phyloP scores from a whole-genome alignment of 2,797 vertebrate species.

The Babyrousa celebensis region DNA sequence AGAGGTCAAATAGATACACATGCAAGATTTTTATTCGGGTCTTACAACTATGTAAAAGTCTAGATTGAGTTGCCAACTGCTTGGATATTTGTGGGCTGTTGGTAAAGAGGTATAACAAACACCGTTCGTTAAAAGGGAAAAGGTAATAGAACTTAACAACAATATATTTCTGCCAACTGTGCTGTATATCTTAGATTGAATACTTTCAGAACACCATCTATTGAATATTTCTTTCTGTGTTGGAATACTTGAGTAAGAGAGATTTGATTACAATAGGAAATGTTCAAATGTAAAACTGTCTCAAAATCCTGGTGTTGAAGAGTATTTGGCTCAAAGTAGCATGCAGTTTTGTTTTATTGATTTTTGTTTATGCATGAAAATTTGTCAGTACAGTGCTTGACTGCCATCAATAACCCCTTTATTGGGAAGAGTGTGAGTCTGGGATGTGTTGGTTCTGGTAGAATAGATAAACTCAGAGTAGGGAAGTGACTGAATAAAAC shows the following conservation, averaged over 20 bases:
- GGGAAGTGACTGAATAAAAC: background rate
- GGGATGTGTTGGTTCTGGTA: background rate
- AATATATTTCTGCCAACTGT: background rate
- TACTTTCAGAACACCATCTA: background rate
- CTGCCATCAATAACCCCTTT: background rate
- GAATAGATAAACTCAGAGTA: background rate
- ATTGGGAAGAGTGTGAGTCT: background rate
- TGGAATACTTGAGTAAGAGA: constrained; percentile 5
- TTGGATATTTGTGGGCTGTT: constrained; percentile 36
- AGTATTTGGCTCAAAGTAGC: background rate
- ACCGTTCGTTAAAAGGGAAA: constrained; percentile 30
- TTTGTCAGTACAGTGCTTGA: background rate
- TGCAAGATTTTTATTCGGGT: background rate
- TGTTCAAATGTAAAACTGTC: constrained; percentile 48
- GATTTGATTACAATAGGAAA: constrained; percentile 18
- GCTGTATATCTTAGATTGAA: background rate
- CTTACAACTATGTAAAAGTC: constrained; percentile 32
- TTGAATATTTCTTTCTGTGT: constrained; percentile 1
- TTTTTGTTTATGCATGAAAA: constrained; percentile 73
- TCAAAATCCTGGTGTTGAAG: constrained; percentile 47
- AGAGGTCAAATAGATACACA: constrained; percentile 35
- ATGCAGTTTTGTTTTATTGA: constrained; percentile 49
- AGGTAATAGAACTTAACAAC: background rate
- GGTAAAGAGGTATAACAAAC: background rate
- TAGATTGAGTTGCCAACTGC: constrained; percentile 1